Conservation (phyloP, 2,888 invertebrate genomes). For the Frankliniella fusca region DNA sequence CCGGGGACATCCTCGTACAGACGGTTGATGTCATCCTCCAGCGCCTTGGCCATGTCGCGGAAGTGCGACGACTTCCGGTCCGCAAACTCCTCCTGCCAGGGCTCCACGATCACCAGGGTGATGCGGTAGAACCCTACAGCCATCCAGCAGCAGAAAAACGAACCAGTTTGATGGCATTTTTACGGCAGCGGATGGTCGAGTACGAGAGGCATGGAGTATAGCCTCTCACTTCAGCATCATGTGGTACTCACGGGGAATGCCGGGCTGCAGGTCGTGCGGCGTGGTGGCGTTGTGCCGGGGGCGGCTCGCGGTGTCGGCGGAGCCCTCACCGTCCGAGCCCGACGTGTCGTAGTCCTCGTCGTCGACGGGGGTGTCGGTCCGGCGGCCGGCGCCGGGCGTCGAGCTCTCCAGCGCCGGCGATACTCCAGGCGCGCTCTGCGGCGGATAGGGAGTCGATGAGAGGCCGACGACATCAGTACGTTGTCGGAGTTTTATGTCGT, state of each 20-base stretch:
- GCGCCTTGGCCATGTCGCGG: neutral
- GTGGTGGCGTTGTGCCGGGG: neutral
- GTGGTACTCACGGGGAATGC: neutral
- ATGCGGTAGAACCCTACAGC: neutral
- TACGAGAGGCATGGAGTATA: too few species aligned
- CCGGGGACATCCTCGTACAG: constrained; percentile 15
- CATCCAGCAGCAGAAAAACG: too few species aligned
- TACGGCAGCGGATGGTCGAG: neutral
- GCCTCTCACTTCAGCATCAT: neutral
- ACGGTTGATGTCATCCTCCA: constrained; percentile 9
- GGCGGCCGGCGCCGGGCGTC: constrained; percentile 1
- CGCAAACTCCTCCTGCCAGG: constrained; percentile 3
- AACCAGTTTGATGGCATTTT: too few species aligned
- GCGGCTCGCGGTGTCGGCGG: neutral
- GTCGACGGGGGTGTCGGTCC: neutral
- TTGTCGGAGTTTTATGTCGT: too few species aligned
- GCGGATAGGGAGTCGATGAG: neutral
- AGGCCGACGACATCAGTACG: neutral
- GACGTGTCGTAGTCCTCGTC: constrained; percentile 10
- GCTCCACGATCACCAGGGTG: neutral
- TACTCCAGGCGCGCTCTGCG: neutral
- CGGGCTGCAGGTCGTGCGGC: neutral
- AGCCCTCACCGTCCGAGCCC: neutral
- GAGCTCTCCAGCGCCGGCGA: constrained; percentile 12
- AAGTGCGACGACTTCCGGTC: neutral